Evolutionary conservation across 2,113 vertebrate species (phyloP).

Genomic region (Perca schrenkii): DNA sequence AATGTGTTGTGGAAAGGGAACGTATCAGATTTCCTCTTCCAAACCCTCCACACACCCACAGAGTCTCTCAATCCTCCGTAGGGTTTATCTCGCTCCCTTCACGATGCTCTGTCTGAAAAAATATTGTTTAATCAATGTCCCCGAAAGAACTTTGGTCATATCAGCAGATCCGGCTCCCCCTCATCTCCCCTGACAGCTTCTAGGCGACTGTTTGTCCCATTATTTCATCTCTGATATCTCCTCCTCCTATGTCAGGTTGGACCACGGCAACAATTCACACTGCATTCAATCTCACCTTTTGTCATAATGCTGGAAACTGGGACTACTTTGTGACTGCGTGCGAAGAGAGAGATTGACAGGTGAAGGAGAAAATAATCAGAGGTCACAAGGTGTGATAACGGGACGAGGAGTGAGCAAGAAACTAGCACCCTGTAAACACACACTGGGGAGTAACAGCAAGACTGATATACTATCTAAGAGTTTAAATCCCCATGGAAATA

Average conservation of each 20-base stretch:
- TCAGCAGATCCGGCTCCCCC: slow-evolving; percentile 67
- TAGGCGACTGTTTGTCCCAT: slow-evolving; percentile 62
- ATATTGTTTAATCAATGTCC: slow-evolving; percentile 78
- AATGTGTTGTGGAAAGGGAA: not conserved
- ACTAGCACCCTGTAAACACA: slow-evolving; percentile 44
- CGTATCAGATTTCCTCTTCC: slow-evolving; percentile 15
- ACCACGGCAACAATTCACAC: slow-evolving; percentile 20
- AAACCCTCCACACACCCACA: slow-evolving; percentile 27
- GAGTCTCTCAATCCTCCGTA: slow-evolving; percentile 29
- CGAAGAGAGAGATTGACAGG: slow-evolving; percentile 31
- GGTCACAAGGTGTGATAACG: slow-evolving; percentile 30
- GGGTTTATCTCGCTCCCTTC: slow-evolving; percentile 48
- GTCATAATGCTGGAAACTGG: not conserved
- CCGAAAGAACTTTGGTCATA: slow-evolving; percentile 56
- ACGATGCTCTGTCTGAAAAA: slow-evolving; percentile 45
- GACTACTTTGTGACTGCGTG: slow-evolving; percentile 19
- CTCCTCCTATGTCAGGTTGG: slow-evolving; percentile 38
- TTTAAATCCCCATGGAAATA: slow-evolving; percentile 30
- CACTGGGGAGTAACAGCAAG: slow-evolving; percentile 14
- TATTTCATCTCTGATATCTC: slow-evolving; percentile 58
- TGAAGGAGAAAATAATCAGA: slow-evolving; percentile 39
- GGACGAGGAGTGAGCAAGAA: slow-evolving; percentile 5
- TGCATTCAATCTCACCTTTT: slow-evolving; percentile 31
- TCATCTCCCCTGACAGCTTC: slow-evolving; percentile 54
- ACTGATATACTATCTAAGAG: slow-evolving; percentile 5